phyloP scores from a whole-genome alignment of 1,140 invertebrate species.

The Araneus ventricosus region DNA sequence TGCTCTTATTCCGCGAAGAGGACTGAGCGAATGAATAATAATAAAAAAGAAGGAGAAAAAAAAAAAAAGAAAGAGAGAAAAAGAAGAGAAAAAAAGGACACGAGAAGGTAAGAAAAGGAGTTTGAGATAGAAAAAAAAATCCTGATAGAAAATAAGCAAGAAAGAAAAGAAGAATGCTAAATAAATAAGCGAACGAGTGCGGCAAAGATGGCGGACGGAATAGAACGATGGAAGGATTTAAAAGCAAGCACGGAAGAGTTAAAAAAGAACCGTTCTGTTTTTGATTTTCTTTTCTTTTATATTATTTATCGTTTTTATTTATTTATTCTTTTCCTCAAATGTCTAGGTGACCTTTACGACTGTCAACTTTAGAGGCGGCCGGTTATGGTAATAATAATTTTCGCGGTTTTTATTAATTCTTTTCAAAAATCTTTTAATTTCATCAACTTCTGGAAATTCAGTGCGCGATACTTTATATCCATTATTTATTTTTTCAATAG shows the following conservation, averaged over 20 bases:
- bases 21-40: conserved; percentile 22
- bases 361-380: background rate
- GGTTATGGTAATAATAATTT: background rate
- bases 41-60: background rate
- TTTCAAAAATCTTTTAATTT: too few relatives aligned
- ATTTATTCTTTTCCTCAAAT: background rate
- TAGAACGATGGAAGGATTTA: conserved; percentile 15
- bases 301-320: background rate
- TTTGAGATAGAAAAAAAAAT: background rate
- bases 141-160: conserved; percentile 11
- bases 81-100: background rate
- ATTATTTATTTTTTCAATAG: too few relatives aligned
- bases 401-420: background rate
- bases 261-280: conserved; percentile 8
- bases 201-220: conserved; percentile 4
- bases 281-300: background rate
- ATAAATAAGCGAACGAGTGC: conserved; percentile 32
- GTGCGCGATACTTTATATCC: too few relatives aligned
- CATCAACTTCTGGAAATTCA: too few relatives aligned
- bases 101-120: background rate
- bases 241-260: conserved; percentile 1
- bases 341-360: conserved; percentile 9
- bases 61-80: background rate
- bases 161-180: background rate
- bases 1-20: background rate